These are phyloP conservation scores for Enteromius unitaeniatus DNA, from an alignment of 2,797 vertebrate species.

Conservation along the genomic window DNA sequence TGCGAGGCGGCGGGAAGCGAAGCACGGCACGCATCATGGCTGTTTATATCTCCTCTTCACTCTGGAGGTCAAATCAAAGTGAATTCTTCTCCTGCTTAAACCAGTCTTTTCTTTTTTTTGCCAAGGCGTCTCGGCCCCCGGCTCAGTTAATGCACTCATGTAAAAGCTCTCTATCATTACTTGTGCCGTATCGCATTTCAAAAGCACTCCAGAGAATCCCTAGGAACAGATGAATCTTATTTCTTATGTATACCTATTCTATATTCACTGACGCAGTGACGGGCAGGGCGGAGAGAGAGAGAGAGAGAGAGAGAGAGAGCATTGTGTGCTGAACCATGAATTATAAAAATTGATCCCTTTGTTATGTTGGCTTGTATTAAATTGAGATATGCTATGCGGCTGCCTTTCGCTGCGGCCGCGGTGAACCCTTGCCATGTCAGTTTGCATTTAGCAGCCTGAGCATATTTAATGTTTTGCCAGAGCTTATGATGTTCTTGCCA, in stretches of 20 bases:
- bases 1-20: neutral
- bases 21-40: conserved; percentile 50
- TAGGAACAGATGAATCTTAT: conserved; percentile 82
- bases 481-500: conserved; percentile 90
- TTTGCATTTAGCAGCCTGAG: conserved; percentile 87
- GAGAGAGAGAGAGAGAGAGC: conserved; percentile 68
- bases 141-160: conserved; percentile 83
- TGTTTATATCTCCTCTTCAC: conserved; percentile 68
- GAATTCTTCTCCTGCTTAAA: conserved; percentile 76
- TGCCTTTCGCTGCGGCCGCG: conserved; percentile 76
- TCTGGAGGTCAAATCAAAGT: conserved; percentile 83
- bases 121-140: conserved; percentile 58
- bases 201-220: conserved; percentile 82
- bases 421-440: conserved; percentile 82
- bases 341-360: conserved; percentile 84
- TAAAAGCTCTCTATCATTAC: conserved; percentile 82
- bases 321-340: conserved; percentile 83
- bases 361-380: conserved; percentile 84
- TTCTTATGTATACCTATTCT: conserved; percentile 85
- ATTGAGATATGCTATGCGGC: conserved; percentile 79
- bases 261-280: conserved; percentile 74
- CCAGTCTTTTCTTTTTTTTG: conserved; percentile 73
- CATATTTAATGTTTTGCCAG: conserved; percentile 88
- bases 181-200: conserved; percentile 82
- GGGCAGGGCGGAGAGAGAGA: conserved; percentile 23